phyloP scores from a whole-genome alignment of 2,113 vertebrate species.

The Sciurus niger region DNA sequence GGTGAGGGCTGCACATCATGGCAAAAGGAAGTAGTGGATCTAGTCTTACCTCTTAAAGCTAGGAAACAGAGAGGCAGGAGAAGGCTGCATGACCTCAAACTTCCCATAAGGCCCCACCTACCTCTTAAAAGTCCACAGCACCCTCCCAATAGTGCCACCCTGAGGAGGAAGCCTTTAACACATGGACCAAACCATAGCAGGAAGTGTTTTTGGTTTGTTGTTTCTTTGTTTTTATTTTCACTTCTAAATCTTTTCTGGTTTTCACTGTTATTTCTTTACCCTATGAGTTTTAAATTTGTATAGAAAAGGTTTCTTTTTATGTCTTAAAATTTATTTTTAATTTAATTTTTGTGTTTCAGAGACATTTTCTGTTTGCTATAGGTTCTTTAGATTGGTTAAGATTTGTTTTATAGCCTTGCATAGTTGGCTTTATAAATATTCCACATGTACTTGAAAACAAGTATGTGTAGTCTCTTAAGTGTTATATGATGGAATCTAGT shows the following conservation, averaged over 20 bases:
- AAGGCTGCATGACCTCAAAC: not conserved
- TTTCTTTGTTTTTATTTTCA: not conserved
- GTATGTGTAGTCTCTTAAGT: not conserved
- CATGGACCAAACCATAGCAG: not conserved
- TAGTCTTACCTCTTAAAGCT: not conserved
- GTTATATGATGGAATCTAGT: not conserved
- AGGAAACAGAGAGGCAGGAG: not conserved
- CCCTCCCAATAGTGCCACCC: not conserved
- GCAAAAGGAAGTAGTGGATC: not conserved
- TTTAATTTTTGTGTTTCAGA: not conserved
- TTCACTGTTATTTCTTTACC: not conserved
- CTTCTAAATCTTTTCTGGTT: not conserved
- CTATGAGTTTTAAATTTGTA: not conserved
- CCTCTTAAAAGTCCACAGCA: not conserved
- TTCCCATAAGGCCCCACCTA: not conserved
- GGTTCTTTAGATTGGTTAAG: not conserved
- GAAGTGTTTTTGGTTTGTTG: not conserved
- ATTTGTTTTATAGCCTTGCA: not conserved
- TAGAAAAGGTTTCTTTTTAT: not conserved
- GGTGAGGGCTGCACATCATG: not conserved
- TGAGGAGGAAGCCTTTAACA: too few relatives aligned
- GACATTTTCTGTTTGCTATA: not conserved
- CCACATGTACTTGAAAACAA: not conserved
- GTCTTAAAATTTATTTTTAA: slow-evolving; percentile 12
- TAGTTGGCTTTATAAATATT: slow-evolving; percentile 40